Evolutionary conservation across 2,113 vertebrate species (phyloP).

Genomic region (Irena cyanogastra): DNA sequence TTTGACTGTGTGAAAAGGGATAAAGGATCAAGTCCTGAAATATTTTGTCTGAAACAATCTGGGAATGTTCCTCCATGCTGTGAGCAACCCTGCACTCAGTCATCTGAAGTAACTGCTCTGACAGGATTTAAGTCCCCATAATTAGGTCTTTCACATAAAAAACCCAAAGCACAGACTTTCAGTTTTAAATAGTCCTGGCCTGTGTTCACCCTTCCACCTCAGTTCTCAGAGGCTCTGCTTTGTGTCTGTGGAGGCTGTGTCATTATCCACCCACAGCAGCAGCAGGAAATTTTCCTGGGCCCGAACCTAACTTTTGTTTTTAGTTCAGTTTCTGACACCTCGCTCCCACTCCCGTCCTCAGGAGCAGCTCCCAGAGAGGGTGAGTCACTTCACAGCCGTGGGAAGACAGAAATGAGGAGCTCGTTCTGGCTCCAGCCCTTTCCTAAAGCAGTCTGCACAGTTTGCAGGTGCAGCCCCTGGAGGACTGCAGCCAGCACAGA

Average conservation of each 20-base stretch:
- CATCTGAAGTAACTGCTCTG: conserved; percentile 10
- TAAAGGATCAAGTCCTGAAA: background rate
- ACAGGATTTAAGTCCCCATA: background rate
- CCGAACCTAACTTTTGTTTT: background rate
- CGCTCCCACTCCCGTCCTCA: background rate
- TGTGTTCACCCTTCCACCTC: background rate
- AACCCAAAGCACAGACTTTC: background rate
- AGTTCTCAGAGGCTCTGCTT: background rate
- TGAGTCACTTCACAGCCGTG: conserved; percentile 10
- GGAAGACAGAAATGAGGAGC: background rate
- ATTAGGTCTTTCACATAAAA: conserved; percentile 32
- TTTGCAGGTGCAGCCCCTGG: background rate
- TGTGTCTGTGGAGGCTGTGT: background rate
- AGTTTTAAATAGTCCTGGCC: conserved; percentile 4
- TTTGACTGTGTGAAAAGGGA: background rate
- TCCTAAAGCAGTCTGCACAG: background rate
- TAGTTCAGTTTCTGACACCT: conserved; percentile 6
- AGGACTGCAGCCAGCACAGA: background rate
- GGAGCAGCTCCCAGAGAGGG: background rate
- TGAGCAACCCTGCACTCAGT: background rate
- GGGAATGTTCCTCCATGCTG: background rate
- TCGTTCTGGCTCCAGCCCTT: background rate
- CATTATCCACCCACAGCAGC: conserved; percentile 41
- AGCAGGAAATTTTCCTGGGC: background rate
- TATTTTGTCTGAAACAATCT: background rate